Percentiles rank a stretch among this genome's conserved stretches.
phyloP scores from a whole-genome alignment of 1,140 invertebrate species.

The Adelges cooleyi region DNA sequence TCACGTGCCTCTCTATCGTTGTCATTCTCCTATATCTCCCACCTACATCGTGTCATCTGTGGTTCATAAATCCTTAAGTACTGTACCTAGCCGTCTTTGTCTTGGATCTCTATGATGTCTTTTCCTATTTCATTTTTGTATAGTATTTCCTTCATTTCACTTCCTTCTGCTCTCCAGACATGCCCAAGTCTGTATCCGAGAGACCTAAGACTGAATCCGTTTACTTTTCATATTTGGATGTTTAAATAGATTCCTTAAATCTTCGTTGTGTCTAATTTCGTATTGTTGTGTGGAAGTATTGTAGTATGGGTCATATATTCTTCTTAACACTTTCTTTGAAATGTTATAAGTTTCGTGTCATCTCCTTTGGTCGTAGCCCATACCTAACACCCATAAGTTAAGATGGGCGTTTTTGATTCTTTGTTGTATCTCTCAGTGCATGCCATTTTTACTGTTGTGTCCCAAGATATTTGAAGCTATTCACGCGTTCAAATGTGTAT shows the following conservation, averaged over 20 bases:
- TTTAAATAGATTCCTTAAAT: background rate
- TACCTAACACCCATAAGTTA: background rate
- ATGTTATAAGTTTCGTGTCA: background rate
- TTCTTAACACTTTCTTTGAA: background rate
- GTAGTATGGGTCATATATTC: background rate
- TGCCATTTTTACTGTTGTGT: background rate
- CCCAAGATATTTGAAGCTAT: background rate
- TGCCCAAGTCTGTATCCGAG: background rate
- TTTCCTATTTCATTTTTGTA: conserved; percentile 26
- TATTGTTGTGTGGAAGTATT: conserved; percentile 29
- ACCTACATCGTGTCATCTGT: background rate
- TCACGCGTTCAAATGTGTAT: background rate
- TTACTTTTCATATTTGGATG: background rate
- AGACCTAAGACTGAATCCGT: background rate
- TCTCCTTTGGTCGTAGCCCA: background rate
- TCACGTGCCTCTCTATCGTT: too few relatives aligned
- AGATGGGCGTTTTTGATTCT: background rate
- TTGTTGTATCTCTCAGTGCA: background rate
- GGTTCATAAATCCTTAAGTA: background rate
- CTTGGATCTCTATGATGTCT: background rate
- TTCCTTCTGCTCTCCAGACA: background rate
- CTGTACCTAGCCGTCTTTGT: background rate
- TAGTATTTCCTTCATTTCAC: background rate
- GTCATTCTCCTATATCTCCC: background rate
- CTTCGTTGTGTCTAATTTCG: background rate